Conservation (phyloP, 1,140 invertebrate genomes). For the Proctacanthus coquilletti region DNA sequence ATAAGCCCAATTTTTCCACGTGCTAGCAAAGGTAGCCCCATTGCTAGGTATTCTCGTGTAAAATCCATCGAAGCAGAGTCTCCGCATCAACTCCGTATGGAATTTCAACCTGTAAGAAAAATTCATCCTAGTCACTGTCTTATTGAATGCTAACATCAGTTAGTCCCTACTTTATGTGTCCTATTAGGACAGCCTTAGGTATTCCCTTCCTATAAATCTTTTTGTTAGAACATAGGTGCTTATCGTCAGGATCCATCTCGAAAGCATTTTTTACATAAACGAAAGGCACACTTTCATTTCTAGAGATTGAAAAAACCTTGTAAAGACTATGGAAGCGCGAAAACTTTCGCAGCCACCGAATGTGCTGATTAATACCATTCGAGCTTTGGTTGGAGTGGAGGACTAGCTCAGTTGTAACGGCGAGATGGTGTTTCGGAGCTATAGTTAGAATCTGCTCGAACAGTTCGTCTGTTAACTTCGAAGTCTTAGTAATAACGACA, state of each 20-base stretch:
- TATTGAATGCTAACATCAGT: constrained; percentile 11
- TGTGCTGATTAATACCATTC: constrained; percentile 21
- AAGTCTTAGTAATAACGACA: constrained; percentile 14
- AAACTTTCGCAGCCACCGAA: constrained; percentile 10
- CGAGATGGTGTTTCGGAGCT: constrained; percentile 23
- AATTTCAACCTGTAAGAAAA: constrained; percentile 18
- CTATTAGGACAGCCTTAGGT: constrained; percentile 40
- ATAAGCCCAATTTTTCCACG: constrained; percentile 46
- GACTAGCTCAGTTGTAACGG: constrained; percentile 23
- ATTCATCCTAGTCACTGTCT: background rate
- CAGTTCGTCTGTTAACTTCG: constrained; percentile 11
- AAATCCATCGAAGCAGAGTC: constrained; percentile 44
- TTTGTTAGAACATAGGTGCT: constrained; percentile 32
- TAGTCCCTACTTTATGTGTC: constrained; percentile 32
- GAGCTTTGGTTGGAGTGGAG: constrained; percentile 20
- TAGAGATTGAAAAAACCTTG: constrained; percentile 30
- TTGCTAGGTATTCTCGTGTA: constrained; percentile 45
- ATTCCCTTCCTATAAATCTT: constrained; percentile 34
- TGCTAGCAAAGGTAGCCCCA: constrained; percentile 41
- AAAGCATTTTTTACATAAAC: constrained; percentile 44
- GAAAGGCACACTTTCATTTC: constrained; percentile 31
- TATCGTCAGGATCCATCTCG: constrained; percentile 34
- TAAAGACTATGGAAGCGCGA: constrained; percentile 35
- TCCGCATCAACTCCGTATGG: constrained; percentile 23
- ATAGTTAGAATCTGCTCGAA: constrained; percentile 11